Base-by-base conservation (phyloP, 2,888 invertebrate species). In the Microctonus hyperodae region DNA sequence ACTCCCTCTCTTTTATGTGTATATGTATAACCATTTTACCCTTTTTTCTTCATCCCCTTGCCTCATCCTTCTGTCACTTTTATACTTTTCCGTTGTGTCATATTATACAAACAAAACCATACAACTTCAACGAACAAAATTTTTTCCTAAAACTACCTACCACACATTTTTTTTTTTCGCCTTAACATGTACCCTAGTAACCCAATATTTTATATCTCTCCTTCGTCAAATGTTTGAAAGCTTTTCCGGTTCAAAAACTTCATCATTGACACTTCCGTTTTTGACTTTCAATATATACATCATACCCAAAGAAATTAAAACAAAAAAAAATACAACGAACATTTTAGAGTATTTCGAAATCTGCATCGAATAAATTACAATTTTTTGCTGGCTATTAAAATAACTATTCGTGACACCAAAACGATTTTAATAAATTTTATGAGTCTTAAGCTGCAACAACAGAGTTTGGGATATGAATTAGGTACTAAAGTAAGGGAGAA, bases 391-490 rank as follows among this genome's bases (percentile, higher is more conserved):
- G n/a, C 9, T 16, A 16, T 51, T 51, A 51, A 50, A 60, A 50
- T 20, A 28, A 60, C 35, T 62, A 37, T 37, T 28, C 61, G 13
- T 44, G 66, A 70, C 68, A 71, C 70, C 74, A 70, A 78, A 77
- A 77, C 76, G 74, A 80, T 81, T 81, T 82, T 79, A 79, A 82
- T 83, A 83, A 83, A 83, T 83, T 83, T 80, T 76, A 71, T 75
- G 74, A 73, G 77, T 22, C 64, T 71, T 81, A 81, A 82, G 82
- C 81, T 83, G 80, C 77, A 83, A 82, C 81, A 83, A 83, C 83
- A 83, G 78, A 73, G 73, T 69, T 55, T 64, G 72, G 72, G 71
- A 79, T 79, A 82, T 83, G 82, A 83, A 83, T 83, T 83, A 83
- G 81, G n/a, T n/a, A n/a, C n/a, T n/a, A n/a, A n/a, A n/a, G n/a